Evolutionary conservation across 2,113 vertebrate species (phyloP), one percentile per base, ranked within the genome.

Genomic region (Oryzias celebensis): DNA sequence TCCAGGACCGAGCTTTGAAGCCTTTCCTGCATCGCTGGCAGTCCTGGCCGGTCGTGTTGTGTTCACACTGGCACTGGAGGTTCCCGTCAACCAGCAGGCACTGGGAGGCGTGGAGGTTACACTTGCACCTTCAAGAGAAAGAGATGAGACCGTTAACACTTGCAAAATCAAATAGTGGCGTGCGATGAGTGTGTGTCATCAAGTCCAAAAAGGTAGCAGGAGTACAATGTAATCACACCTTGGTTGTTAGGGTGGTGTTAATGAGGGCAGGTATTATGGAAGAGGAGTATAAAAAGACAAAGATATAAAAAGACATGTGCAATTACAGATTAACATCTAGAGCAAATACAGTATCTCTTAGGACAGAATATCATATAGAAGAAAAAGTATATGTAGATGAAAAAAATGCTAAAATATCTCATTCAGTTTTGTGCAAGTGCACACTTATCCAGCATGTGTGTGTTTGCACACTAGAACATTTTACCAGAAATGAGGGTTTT

Each of bases 41-140:
- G 92, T 99, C 97, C 70, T 95, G 96, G 36, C 97, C 97, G 0
- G 97, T 97, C 82, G 97, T 98, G 92, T 98, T 98, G 92, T 99
- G 97, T 74, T 98, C 97, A 1, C 97, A 99, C 88, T 95, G 94
- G 1, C 97, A 99, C 90, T 97, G 95, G 16, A 99, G 93, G 86
- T 92, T 95, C 75, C 96, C 96, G 6, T 98, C 97, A 77, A 68
- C 90, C 80, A 93, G 92, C 55, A 93, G 91, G 90, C 97, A 99
- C 89, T 94, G 93, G 74, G 91, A 95, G 58, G 97, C 94, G 0
- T 99, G 97, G 67, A 99, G 94, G 91, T 98, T 98, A 84, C 97
- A 99, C 80, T 99, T 98, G 78, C 97, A 99, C 91, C 97, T 99
- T 98, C 58, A 71, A 62, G 49, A 24, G 7, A 42, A 65, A 13